phyloP scores from a whole-genome alignment of 1,140 invertebrate genomes.

The Andrena cerasifolii region DNA sequence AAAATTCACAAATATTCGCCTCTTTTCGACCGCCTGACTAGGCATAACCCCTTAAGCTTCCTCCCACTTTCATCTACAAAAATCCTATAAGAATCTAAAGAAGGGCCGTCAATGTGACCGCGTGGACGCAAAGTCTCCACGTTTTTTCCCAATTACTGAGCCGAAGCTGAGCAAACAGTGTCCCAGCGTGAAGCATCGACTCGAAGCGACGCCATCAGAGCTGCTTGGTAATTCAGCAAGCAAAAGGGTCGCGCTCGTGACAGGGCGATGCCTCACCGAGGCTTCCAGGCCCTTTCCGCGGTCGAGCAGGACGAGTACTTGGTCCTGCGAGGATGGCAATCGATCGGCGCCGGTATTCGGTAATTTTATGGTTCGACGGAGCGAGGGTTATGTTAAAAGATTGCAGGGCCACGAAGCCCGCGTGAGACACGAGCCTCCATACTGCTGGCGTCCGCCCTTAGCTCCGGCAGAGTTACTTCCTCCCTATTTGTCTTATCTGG shows the following conservation, averaged over 20 bases:
- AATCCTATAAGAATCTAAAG: no score
- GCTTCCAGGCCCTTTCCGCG: conserved; percentile 30
- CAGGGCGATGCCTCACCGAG: conserved; percentile 58
- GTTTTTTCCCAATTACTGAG: conserved; percentile 13
- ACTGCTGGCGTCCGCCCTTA: neutral
- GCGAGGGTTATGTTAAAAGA: conserved; percentile 62
- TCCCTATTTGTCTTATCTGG: neutral
- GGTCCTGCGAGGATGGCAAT: neutral
- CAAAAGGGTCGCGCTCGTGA: conserved; percentile 48
- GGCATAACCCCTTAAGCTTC: no score
- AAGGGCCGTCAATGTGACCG: neutral
- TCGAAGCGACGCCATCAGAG: conserved; percentile 7
- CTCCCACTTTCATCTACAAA: no score
- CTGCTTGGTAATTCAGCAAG: conserved; percentile 61
- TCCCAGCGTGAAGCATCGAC: conserved; percentile 17
- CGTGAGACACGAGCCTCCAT: conserved; percentile 23
- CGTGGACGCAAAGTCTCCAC: neutral
- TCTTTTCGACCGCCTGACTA: no score
- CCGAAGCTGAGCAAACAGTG: neutral
- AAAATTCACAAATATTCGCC: no score
- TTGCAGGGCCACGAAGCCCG: conserved; percentile 35
- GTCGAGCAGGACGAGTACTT: conserved; percentile 17
- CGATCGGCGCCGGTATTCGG: conserved; percentile 61
- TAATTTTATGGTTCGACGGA: conserved; percentile 70
- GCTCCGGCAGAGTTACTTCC: no score